These are phyloP conservation scores for Aegotheles bennettii DNA, from an alignment of 2,113 vertebrate species.

Conservation along the genomic window DNA sequence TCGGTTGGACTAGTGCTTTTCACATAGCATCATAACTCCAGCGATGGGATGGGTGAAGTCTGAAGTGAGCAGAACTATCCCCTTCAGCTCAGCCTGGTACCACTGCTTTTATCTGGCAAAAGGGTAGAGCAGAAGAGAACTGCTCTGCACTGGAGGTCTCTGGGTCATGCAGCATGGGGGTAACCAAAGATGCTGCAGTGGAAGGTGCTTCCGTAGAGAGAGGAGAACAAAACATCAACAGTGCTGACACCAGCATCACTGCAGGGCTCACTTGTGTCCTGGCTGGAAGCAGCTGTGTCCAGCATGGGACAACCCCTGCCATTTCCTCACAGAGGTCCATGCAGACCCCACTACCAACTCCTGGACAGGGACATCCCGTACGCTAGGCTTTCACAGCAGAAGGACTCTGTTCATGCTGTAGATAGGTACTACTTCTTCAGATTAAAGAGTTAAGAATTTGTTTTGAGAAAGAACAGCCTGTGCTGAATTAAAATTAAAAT, in stretches of 20 bases:
- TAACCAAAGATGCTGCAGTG: not conserved
- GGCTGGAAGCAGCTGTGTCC: not conserved
- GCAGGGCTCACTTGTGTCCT: not conserved
- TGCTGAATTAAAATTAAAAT: not conserved
- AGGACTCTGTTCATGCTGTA: not conserved
- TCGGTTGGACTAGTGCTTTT: not conserved
- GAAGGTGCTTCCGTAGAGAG: not conserved
- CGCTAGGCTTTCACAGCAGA: not conserved
- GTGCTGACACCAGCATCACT: not conserved
- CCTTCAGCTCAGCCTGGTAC: not conserved
- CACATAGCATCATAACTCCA: not conserved
- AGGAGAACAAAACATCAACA: fast-evolving
- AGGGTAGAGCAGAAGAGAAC: not conserved
- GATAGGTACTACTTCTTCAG: not conserved
- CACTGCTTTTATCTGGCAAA: not conserved
- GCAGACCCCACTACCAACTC: fast-evolving
- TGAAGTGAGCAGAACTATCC: not conserved
- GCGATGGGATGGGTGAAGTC: not conserved
- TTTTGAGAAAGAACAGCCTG: not conserved
- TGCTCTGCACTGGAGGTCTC: not conserved
- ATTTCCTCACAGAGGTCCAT: not conserved
- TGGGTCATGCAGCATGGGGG: fast-evolving
- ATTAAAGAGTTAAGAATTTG: not conserved
- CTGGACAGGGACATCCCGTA: not conserved
- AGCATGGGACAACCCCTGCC: not conserved